These are phyloP conservation scores for Romanogobio albipinnatus DNA, from an alignment of 2,113 vertebrate species.

Conservation along the genomic window DNA sequence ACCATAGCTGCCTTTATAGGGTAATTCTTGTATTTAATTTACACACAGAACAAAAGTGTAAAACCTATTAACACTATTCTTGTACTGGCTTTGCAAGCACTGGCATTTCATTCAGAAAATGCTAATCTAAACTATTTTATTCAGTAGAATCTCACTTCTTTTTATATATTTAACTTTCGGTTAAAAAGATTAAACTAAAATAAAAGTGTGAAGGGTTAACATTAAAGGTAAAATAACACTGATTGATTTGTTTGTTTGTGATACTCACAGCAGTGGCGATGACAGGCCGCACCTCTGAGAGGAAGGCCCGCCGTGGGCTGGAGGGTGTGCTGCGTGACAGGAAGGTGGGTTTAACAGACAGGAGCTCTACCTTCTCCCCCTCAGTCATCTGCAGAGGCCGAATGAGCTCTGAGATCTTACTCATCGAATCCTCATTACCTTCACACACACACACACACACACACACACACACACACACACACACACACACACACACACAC, in stretches of 20 bases:
- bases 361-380: slow-evolving; percentile 86
- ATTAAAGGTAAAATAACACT: not conserved
- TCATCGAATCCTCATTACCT: slow-evolving; percentile 85
- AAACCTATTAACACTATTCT: not conserved
- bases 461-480: not conserved
- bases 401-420: slow-evolving; percentile 85
- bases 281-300: slow-evolving; percentile 80
- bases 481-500: no score
- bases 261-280: slow-evolving; percentile 57
- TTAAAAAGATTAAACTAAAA: not conserved
- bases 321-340: slow-evolving; percentile 78
- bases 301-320: slow-evolving; percentile 83
- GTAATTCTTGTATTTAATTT: not conserved
- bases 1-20: not conserved
- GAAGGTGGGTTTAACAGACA: slow-evolving; percentile 86
- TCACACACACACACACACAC: slow-evolving; percentile 54
- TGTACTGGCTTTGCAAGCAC: not conserved
- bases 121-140: not conserved
- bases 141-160: not conserved
- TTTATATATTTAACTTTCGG: not conserved
- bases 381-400: slow-evolving; percentile 83
- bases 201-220: not conserved
- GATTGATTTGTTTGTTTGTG: not conserved
- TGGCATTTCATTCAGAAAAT: not conserved
- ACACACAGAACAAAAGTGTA: not conserved